phyloP scores from a whole-genome alignment of 2,113 vertebrate genomes.

The Stegostoma tigrinum region DNA sequence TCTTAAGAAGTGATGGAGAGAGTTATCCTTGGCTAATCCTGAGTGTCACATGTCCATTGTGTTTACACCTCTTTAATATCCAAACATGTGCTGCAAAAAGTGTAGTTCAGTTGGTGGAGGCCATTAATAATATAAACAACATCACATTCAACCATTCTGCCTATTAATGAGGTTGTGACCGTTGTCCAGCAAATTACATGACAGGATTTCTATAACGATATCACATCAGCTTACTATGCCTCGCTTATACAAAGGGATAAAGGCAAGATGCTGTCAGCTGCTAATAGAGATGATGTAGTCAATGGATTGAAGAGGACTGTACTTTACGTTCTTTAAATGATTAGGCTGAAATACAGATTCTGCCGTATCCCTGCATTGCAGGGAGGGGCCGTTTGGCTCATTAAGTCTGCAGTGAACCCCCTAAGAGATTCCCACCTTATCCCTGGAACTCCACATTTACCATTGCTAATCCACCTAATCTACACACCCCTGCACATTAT shows the following conservation, averaged over 20 bases:
- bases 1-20: not conserved
- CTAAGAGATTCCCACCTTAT: no score
- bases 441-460: no score
- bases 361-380: not conserved
- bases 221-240: no score
- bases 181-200: not conserved
- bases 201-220: not conserved
- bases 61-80: not conserved
- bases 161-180: not conserved
- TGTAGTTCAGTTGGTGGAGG: not conserved
- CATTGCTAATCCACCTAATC: no score
- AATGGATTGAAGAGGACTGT: not conserved
- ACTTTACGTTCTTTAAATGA: not conserved
- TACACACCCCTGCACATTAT: no score
- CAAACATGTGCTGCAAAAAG: not conserved
- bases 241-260: not conserved
- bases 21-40: not conserved
- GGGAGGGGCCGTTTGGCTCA: no score
- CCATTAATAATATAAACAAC: not conserved
- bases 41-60: not conserved
- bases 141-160: not conserved
- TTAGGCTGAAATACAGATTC: not conserved
- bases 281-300: not conserved
- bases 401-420: no score
- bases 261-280: not conserved